phyloP scores from a whole-genome alignment of 2,888 invertebrate species.

The Trisateles emortualis region DNA sequence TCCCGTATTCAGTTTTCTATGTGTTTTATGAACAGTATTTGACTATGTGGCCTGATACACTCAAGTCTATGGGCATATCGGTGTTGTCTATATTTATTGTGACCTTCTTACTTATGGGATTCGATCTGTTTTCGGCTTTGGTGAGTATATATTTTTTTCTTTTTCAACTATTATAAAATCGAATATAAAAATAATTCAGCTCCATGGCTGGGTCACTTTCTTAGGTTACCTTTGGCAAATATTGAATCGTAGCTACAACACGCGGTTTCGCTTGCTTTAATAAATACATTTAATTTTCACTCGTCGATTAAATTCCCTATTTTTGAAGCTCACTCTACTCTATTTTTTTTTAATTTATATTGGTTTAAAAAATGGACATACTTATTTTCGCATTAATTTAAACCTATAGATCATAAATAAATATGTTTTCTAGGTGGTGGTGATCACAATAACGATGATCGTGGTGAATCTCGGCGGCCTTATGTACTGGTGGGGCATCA shows the following conservation, averaged over 20 bases:
- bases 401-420: background rate
- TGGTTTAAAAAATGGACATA: too few species aligned
- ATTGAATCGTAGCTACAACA: too few species aligned
- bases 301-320: too few species aligned
- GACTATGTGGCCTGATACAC: constrained; percentile 97
- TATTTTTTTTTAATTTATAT: too few species aligned
- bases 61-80: constrained; percentile 95
- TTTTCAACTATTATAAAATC: too few species aligned
- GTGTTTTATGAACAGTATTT: constrained; percentile 99
- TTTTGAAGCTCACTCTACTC: too few species aligned
- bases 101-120: constrained; percentile 96
- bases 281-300: too few species aligned
- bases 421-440: constrained; percentile 87
- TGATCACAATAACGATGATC: constrained; percentile 97
- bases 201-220: too few species aligned
- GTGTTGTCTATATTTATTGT: constrained; percentile 97
- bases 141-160: constrained; percentile 54
- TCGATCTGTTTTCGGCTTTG: constrained; percentile 96
- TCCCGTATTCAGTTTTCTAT: constrained; percentile 98
- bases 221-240: too few species aligned
- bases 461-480: constrained; percentile 96
- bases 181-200: too few species aligned
- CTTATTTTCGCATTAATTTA: too few species aligned
- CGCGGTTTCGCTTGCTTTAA: too few species aligned
- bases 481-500: constrained; percentile 99